phyloP scores from a whole-genome alignment of 2,888 invertebrate genomes.

The Copidosoma aretas region DNA sequence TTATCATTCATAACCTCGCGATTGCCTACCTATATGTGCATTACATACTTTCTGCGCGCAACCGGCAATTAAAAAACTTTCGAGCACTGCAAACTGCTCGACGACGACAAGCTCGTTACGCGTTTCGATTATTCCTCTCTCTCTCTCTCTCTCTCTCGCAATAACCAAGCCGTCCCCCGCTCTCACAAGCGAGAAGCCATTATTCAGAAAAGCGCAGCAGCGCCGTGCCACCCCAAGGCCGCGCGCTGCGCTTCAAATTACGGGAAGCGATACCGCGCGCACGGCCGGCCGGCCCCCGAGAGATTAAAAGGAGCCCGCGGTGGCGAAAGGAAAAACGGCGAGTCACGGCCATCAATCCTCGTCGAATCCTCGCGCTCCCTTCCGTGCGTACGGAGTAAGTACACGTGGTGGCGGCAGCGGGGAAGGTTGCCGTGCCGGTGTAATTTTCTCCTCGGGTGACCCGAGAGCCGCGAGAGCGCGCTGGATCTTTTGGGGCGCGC shows the following conservation, averaged over 20 bases:
- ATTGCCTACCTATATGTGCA: not conserved
- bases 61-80: not conserved
- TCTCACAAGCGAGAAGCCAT: not conserved
- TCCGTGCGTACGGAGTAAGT: too few relatives aligned
- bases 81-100: not conserved
- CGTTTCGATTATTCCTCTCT: not conserved
- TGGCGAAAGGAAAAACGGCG: slow-evolving; percentile 8
- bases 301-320: not conserved
- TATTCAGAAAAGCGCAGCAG: not conserved
- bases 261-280: slow-evolving; percentile 10
- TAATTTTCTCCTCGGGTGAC: slow-evolving; percentile 21
- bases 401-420: too few relatives aligned
- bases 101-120: not conserved
- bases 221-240: not conserved
- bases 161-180: not conserved
- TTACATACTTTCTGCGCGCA: not conserved
- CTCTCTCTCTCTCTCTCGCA: too few relatives aligned
- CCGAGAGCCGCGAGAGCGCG: slow-evolving; percentile 11
- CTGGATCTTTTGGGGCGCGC: not conserved
- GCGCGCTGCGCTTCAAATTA: not conserved
- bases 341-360: slow-evolving; percentile 26
- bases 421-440: not conserved
- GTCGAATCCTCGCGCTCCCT: not conserved
- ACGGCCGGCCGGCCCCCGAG: not conserved
- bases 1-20: too few relatives aligned